Conservation (phyloP, 2,888 invertebrate genomes). For the Luperina nickerlii region DNA sequence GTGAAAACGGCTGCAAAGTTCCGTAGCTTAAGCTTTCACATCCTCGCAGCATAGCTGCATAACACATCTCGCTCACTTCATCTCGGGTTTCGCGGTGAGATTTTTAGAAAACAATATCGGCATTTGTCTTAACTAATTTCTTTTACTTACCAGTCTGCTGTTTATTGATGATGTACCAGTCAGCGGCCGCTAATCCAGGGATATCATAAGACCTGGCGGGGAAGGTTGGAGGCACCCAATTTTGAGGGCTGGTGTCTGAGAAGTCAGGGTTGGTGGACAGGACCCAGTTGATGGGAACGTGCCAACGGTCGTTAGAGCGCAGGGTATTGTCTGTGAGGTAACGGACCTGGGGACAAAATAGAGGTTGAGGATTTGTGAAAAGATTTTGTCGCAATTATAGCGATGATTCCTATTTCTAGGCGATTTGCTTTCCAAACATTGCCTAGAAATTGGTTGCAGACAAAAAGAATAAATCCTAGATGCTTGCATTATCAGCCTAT, state of each 20-base stretch:
- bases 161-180: conserved; percentile 92
- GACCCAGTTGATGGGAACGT: conserved; percentile 90
- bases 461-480: not conserved
- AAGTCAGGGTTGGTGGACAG: conserved; percentile 84
- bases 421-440: not conserved
- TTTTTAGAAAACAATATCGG: too few species aligned
- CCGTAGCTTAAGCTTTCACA: too few species aligned
- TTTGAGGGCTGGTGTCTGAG: conserved; percentile 83
- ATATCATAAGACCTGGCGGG: conserved; percentile 75
- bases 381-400: not conserved
- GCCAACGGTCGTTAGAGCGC: conserved; percentile 83
- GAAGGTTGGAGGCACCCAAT: conserved; percentile 84
- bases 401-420: not conserved
- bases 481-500: not conserved
- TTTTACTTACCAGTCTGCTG: conserved; percentile 89
- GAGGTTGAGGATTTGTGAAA: not conserved
- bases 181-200: conserved; percentile 73
- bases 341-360: conserved; percentile 74
- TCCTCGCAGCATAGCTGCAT: too few species aligned
- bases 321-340: conserved; percentile 80
- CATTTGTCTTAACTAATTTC: too few species aligned
- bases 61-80: too few species aligned
- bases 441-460: not conserved
- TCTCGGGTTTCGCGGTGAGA: too few species aligned
- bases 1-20: too few species aligned